Percentiles rank a stretch among this genome's conserved stretches.
Conservation (phyloP, 2,888 invertebrate genomes). For the Yponomeuta sedellus region DNA sequence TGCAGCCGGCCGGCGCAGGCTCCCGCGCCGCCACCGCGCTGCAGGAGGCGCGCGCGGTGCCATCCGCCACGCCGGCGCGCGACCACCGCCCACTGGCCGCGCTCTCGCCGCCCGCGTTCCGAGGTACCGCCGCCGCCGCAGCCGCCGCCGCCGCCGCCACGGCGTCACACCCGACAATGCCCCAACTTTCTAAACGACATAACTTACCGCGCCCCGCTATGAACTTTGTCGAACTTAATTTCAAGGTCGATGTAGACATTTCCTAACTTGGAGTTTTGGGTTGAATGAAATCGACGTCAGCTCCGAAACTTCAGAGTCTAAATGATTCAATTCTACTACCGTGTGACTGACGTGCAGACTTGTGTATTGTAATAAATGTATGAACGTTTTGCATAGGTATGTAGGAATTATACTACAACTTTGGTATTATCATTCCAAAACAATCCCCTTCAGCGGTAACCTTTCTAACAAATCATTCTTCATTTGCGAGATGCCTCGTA, state of each 20-base stretch:
- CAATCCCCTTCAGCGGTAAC: slow-evolving; percentile 27
- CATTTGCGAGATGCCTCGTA: slow-evolving; percentile 53
- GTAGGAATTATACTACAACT: slow-evolving; percentile 19
- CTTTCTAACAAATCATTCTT: slow-evolving; percentile 46
- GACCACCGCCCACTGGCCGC: slow-evolving; percentile 65
- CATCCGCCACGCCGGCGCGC: slow-evolving; percentile 68
- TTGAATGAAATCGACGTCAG: slow-evolving; percentile 15
- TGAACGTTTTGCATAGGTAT: background rate
- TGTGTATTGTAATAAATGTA: slow-evolving; percentile 17
- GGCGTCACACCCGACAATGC: slow-evolving; percentile 61
- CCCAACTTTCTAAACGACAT: slow-evolving; percentile 70
- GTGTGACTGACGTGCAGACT: background rate
- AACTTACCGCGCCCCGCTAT: slow-evolving; percentile 59
- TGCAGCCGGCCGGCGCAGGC: slow-evolving; percentile 88
- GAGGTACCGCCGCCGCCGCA: slow-evolving; percentile 80
- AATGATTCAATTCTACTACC: background rate
- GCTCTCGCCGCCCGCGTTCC: slow-evolving; percentile 85
- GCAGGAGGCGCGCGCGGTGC: slow-evolving; percentile 82
- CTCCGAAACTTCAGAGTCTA: background rate
- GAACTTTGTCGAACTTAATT: slow-evolving; percentile 67
- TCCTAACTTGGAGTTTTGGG: slow-evolving; percentile 31
- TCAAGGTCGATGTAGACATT: slow-evolving; percentile 62
- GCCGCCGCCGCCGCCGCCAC: slow-evolving; percentile 78
- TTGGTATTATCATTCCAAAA: slow-evolving; percentile 32
- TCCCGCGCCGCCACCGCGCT: slow-evolving; percentile 88